Base-by-base conservation (phyloP, 2,113 vertebrate species). In the Henicopernis longicauda region DNA sequence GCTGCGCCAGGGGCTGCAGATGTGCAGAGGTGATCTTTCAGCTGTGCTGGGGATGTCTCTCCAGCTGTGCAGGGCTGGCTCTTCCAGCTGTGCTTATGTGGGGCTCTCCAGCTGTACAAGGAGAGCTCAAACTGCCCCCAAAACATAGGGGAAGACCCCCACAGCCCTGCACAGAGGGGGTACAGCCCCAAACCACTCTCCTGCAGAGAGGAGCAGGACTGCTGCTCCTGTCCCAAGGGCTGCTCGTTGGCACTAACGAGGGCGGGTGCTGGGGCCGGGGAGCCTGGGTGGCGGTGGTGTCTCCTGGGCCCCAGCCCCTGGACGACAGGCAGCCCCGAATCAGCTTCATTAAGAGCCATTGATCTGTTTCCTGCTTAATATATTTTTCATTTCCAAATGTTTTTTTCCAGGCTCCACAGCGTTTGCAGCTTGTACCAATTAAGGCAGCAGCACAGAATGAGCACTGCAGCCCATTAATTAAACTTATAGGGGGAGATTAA, bases 381-480 rank as follows among this genome's bases (percentile, higher is more conserved):
- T 96, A 97, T 97, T 97, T 96, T 97, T 98, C 95, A 85, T 96
- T 97, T 97, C 95, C 90, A 96, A 90, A 90, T 97, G 95, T 97
- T 96, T 95, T 96, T 97, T 97, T 91, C 93, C 94, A 91, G 94
- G 95, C 96, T 96, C 95, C 94, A 93, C 91, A 92, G 95, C 72
- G 0, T 96, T 97, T 97, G 96, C 96, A 96, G 97, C 97, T 97
- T 97, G 96, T 98, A 97, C 95, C 95, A 97, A 98, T 98, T 98
- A 98, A 98, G 95, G 93, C 94, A 69, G 96, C 89, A 94, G 88
- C 95, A 95, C 82, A 83, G 95, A 97, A 94, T 89, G 95, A 98
- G 93, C 74, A 15, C 88, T 93, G 95, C 94, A 96, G 95, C 96
- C 96, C 96, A 97, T 97, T 97, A 97, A 98, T 97, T 97, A 98